Percentiles rank a stretch among this genome's conserved stretches.
These are phyloP conservation scores for Aphodius sticticus DNA, from an alignment of 2,888 invertebrate genomes.

Conservation along the genomic window DNA sequence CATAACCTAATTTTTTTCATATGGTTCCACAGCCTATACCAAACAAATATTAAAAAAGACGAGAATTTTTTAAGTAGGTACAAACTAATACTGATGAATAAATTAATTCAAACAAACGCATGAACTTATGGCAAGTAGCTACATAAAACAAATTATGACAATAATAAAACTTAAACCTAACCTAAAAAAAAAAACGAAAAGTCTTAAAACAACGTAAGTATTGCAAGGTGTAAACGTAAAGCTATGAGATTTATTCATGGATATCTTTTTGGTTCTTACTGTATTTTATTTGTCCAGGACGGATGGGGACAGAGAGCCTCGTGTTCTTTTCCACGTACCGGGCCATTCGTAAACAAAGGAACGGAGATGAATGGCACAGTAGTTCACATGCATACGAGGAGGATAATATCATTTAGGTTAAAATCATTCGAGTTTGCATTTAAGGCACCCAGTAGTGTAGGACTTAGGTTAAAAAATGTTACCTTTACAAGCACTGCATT, in stretches of 20 bases:
- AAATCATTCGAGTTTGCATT: slow-evolving; percentile 27
- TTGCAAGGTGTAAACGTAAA: neutral
- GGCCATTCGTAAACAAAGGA: neutral
- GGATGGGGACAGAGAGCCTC: neutral
- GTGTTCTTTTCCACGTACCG: neutral
- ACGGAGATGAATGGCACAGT: neutral
- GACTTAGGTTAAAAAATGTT: slow-evolving; percentile 42
- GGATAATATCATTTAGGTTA: neutral
- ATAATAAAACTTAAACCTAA: neutral
- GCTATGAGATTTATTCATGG: neutral
- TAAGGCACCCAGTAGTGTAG: slow-evolving; percentile 41
- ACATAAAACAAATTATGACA: neutral
- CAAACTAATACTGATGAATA: slow-evolving; percentile 4
- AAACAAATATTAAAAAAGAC: neutral
- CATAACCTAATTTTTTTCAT: neutral
- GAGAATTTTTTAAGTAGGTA: neutral
- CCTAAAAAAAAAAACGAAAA: neutral
- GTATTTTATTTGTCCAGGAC: neutral
- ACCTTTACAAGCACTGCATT: slow-evolving; percentile 70
- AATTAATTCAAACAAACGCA: neutral
- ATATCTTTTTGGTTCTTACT: neutral
- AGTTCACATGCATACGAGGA: neutral
- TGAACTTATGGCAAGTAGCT: slow-evolving; percentile 4
- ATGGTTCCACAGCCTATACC: neutral
- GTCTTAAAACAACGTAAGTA: neutral